Conservation (phyloP, 2,797 vertebrate species). For the Agapornis canus region DNA sequence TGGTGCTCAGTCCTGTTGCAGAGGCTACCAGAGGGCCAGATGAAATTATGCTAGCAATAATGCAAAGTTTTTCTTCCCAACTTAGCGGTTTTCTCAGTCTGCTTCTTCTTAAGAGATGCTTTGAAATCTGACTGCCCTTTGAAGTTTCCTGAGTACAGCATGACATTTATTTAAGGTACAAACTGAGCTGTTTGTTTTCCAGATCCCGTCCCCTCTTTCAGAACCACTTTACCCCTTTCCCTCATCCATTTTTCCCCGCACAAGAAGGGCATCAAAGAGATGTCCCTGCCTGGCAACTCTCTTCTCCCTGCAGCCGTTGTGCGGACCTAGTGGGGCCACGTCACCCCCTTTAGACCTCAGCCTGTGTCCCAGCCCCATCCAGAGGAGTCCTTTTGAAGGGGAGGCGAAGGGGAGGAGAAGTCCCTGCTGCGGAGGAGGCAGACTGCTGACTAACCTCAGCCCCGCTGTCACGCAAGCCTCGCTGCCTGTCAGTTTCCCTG, state of each 20-base stretch:
- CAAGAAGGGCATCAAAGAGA: background rate
- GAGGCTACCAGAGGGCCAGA: slow-evolving; percentile 20
- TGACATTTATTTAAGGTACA: slow-evolving; percentile 66
- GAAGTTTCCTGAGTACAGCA: slow-evolving; percentile 54
- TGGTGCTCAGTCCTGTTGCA: background rate
- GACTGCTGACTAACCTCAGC: slow-evolving; percentile 85
- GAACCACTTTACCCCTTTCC: background rate
- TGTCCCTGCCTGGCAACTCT: slow-evolving; percentile 59
- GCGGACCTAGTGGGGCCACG: slow-evolving; percentile 1
- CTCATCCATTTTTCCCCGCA: background rate
- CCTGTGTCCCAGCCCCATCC: background rate
- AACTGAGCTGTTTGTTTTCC: background rate
- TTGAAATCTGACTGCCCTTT: slow-evolving; percentile 68
- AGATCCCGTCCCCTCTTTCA: background rate
- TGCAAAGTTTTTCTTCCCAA: slow-evolving; percentile 13
- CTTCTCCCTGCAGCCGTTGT: background rate
- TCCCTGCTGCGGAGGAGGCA: slow-evolving; percentile 50
- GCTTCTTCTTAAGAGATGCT: slow-evolving; percentile 65
- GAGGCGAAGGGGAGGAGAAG: slow-evolving; percentile 62
- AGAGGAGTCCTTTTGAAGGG: slow-evolving; percentile 77
- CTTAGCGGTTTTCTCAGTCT: slow-evolving; percentile 56
- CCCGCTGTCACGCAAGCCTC: slow-evolving; percentile 89
- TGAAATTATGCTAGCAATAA: slow-evolving; percentile 36
- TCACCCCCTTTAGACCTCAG: slow-evolving; percentile 62
- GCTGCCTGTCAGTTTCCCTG: slow-evolving; percentile 88